These are phyloP conservation scores for Drosophila prostipennis DNA, from an alignment of 2,888 invertebrate genomes.

Conservation along the genomic window DNA sequence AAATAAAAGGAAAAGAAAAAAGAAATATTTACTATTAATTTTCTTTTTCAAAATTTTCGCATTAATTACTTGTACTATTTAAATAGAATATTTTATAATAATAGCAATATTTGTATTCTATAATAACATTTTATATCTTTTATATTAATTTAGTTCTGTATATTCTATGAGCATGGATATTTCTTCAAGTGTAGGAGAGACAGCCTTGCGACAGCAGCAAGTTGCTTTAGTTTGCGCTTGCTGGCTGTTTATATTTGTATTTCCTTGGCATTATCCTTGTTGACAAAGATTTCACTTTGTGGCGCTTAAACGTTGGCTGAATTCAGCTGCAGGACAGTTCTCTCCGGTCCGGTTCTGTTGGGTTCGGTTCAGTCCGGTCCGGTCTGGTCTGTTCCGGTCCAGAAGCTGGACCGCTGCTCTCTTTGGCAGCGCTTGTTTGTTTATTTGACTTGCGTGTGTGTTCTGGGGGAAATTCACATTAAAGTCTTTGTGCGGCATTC, in stretches of 20 bases:
- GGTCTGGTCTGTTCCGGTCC: conserved; percentile 22
- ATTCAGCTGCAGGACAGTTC: conserved; percentile 65
- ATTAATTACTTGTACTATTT: too few species aligned
- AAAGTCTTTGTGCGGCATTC: conserved; percentile 47
- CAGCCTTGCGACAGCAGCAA: conserved; percentile 58
- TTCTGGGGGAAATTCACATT: conserved; percentile 51
- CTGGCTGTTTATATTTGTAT: conserved; percentile 81
- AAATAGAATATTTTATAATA: too few species aligned
- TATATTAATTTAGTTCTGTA: too few species aligned
- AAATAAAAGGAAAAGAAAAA: too few species aligned
- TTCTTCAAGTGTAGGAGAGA: conserved; percentile 12
- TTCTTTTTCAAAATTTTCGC: too few species aligned
- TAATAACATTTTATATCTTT: too few species aligned
- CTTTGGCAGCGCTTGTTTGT: conserved; percentile 73
- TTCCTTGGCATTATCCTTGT: conserved; percentile 81
- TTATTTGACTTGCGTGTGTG: conserved; percentile 68
- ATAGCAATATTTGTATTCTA: too few species aligned
- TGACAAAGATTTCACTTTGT: conserved; percentile 82
- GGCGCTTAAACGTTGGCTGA: conserved; percentile 81
- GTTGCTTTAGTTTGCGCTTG: conserved; percentile 79
- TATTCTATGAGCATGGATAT: neutral
- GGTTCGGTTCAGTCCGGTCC: neutral
- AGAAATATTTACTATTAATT: too few species aligned
- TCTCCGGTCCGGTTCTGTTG: conserved; percentile 8
- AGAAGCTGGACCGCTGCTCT: conserved; percentile 57